Conservation (phyloP, 2,888 invertebrate species). For the Cristatella mucedo region DNA sequence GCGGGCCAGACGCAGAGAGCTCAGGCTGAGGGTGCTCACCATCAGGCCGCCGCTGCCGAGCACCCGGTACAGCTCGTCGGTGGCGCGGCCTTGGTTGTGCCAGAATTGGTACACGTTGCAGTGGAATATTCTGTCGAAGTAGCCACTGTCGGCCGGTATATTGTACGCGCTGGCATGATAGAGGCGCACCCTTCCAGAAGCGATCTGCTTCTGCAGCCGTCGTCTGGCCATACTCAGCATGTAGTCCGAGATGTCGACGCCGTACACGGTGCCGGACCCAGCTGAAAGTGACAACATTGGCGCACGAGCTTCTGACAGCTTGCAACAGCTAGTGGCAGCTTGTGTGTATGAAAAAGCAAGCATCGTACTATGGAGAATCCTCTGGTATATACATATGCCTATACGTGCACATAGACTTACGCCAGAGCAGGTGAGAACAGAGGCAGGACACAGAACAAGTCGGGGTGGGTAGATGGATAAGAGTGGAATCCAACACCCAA, state of each 20-base stretch:
- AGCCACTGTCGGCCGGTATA: not conserved
- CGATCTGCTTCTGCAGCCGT: not conserved
- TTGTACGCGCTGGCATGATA: slow-evolving; percentile 1
- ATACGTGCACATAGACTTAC: too few relatives aligned
- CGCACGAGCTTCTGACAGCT: too few relatives aligned
- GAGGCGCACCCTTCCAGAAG: not conserved
- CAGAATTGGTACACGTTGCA: slow-evolving; percentile 5
- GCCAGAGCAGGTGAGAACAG: too few relatives aligned
- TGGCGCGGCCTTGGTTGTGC: not conserved
- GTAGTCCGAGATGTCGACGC: slow-evolving; percentile 2
- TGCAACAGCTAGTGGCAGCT: too few relatives aligned
- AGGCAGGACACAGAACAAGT: too few relatives aligned
- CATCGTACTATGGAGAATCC: too few relatives aligned
- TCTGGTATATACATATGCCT: too few relatives aligned
- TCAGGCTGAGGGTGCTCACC: slow-evolving; percentile 2
- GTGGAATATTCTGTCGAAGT: not conserved
- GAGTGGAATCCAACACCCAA: too few relatives aligned
- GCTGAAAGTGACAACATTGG: too few relatives aligned
- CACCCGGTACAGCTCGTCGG: not conserved
- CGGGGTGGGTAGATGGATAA: too few relatives aligned
- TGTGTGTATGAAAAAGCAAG: too few relatives aligned
- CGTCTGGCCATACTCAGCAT: not conserved
- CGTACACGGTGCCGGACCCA: slow-evolving; percentile 6
- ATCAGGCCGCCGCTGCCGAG: slow-evolving; percentile 2
- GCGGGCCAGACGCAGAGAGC: not conserved